Evolutionary conservation across 2,113 vertebrate species (phyloP), one percentile per base, ranked within the genome.

Genomic region (Prunella fulvescens): DNA sequence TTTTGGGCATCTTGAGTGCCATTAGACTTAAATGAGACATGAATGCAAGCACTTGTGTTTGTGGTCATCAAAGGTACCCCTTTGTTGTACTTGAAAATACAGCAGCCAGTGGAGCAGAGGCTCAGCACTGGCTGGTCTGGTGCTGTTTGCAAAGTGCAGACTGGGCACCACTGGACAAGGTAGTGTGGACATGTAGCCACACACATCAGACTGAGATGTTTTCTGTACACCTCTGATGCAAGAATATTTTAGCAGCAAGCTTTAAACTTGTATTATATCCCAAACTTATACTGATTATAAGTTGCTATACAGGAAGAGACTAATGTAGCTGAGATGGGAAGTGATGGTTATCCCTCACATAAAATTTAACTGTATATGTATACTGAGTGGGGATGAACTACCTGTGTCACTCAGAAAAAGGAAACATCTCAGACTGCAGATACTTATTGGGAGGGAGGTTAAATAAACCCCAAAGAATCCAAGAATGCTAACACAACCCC

Each of bases 201-300:
- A 8, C 15, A n/a, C 9, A 19, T 25, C 23, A 39, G 39, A 39
- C 7, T 0, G 1, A 53, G 53, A 71, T 2, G 4, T 22, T 72
- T 70, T 82, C 71, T 2, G 1, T 40, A 9, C 1, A 6, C 8
- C 4, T 48, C 29, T 76, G 35, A 58, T 19, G 11, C 10, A 39
- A 48, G 40, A 77, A 22, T 88, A 47, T 64, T 79, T 79, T 40
- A 61, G 47, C 31, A 66, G 29, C 25, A 65, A 51, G n/a, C 39
- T 87, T 88, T 60, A 58, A 81, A 66, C 10, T 19, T 17, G 24
- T 65, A 62, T 86, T 47, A 53, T 7, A 54, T 80, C 25, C 67
- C 58, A 48, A 85, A 76, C 18, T 44, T 44, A 44, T 14, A 44
- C 19, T 50, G 37, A 39, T 16, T 71, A 9, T 40, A 86, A 79